phyloP scores from a whole-genome alignment of 2,888 invertebrate species.

The Orthosia incerta region DNA sequence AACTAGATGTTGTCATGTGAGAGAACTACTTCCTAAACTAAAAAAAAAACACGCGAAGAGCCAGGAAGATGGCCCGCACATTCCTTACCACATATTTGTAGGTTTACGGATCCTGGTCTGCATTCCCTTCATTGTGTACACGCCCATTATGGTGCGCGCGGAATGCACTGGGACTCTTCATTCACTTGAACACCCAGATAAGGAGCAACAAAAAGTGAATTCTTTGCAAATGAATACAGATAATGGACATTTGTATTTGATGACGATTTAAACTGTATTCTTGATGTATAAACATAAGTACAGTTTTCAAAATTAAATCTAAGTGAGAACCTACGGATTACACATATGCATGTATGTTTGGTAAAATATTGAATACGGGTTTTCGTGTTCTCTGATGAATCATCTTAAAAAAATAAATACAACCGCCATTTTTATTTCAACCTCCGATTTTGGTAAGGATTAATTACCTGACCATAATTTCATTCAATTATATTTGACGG shows the following conservation, averaged over 20 bases:
- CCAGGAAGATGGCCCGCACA: slow-evolving; percentile 76
- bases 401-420: slow-evolving; percentile 17
- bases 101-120: slow-evolving; percentile 73
- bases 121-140: slow-evolving; percentile 80
- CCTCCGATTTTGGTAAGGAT: slow-evolving; percentile 27
- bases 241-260: slow-evolving; percentile 17
- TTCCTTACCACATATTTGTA: slow-evolving; percentile 83
- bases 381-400: slow-evolving; percentile 24
- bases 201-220: slow-evolving; percentile 61
- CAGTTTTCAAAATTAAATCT: slow-evolving; percentile 2
- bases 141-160: slow-evolving; percentile 72
- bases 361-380: slow-evolving; percentile 12
- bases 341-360: not conserved
- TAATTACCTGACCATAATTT: slow-evolving; percentile 44
- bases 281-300: not conserved
- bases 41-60: slow-evolving; percentile 39
- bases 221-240: slow-evolving; percentile 1
- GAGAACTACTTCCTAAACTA: slow-evolving; percentile 31
- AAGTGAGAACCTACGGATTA: not conserved
- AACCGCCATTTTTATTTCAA: slow-evolving; percentile 9
- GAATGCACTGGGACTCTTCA: slow-evolving; percentile 79
- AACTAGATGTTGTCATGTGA: slow-evolving; percentile 4
- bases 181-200: slow-evolving; percentile 78
- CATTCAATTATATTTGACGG: slow-evolving; percentile 21
- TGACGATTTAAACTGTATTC: slow-evolving; percentile 14